Conservation (phyloP, 2,113 vertebrate genomes). For the Gasterosteus nipponicus region DNA sequence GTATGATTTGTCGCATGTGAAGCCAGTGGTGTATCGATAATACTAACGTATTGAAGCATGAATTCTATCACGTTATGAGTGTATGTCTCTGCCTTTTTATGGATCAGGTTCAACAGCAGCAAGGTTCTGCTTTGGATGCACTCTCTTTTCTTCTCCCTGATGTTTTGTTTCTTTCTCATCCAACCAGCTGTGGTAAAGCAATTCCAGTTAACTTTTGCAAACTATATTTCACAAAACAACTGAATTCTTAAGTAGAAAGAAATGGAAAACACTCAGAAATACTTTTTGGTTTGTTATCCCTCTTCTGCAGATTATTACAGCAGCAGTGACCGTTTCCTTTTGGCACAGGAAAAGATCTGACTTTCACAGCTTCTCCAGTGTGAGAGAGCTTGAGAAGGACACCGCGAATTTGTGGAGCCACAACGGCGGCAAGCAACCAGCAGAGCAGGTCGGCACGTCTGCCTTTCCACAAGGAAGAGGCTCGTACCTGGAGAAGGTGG, state of each 20-base stretch:
- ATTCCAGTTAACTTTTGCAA: neutral
- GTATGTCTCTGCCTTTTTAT: conserved; percentile 5
- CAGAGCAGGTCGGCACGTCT: neutral
- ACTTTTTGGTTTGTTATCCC: neutral
- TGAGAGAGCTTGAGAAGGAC: conserved; percentile 39
- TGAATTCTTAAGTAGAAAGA: neutral
- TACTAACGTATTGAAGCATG: neutral
- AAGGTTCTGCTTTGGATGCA: conserved; percentile 80
- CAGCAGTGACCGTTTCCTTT: conserved; percentile 73
- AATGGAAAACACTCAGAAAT: neutral
- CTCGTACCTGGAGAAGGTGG: conserved; percentile 73
- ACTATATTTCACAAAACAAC: neutral
- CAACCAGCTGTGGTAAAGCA: conserved; percentile 82
- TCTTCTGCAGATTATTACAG: conserved; percentile 75
- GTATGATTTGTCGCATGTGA: neutral
- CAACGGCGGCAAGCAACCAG: neutral
- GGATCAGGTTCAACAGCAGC: conserved; percentile 76
- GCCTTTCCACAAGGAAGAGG: conserved; percentile 6
- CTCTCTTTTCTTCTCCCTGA: conserved; percentile 79
- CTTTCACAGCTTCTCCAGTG: conserved; percentile 50
- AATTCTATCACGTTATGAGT: neutral
- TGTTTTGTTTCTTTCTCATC: conserved; percentile 80
- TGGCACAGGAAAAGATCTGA: conserved; percentile 53
- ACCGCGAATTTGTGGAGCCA: conserved; percentile 39
- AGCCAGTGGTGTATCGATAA: neutral